Evolutionary conservation across 2,888 invertebrate genomes (phyloP).

Genomic region (Kryphioiulus occultus): DNA sequence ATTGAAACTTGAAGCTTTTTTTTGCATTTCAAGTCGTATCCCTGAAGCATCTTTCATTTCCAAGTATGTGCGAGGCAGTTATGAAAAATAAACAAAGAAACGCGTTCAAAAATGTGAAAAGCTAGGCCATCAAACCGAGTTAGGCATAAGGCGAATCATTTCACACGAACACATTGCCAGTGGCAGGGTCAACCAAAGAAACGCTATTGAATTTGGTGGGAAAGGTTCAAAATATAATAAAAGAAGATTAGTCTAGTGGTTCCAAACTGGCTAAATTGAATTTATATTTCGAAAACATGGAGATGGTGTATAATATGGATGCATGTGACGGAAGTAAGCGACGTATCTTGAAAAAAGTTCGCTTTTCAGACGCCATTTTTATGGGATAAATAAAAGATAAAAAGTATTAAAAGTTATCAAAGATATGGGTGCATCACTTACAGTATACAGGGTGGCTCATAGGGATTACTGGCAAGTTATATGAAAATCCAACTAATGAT

Average conservation of each 20-base stretch:
- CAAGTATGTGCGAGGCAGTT: slow-evolving; percentile 1
- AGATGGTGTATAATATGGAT: too few species aligned
- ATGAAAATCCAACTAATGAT: too few species aligned
- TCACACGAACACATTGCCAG: neutral
- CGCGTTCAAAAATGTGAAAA: neutral
- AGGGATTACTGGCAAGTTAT: too few species aligned
- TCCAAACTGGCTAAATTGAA: neutral
- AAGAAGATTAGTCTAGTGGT: too few species aligned
- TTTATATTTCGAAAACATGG: neutral
- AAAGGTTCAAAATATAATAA: neutral
- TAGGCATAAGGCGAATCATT: neutral
- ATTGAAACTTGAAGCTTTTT: slow-evolving; percentile 20
- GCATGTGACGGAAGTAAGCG: too few species aligned
- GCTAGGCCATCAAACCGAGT: neutral
- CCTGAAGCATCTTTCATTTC: neutral
- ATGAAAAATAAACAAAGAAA: slow-evolving; percentile 9
- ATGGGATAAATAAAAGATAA: too few species aligned
- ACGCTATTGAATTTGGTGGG: neutral
- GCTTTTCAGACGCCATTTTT: too few species aligned
- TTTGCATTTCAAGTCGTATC: neutral
- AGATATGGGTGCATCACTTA: too few species aligned
- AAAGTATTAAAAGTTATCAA: too few species aligned
- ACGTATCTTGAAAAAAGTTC: too few species aligned
- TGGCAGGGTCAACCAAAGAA: neutral
- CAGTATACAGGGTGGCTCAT: too few species aligned